Evolutionary conservation across 2,888 invertebrate species (phyloP).

Genomic region (Carterocephalus palaemon): DNA sequence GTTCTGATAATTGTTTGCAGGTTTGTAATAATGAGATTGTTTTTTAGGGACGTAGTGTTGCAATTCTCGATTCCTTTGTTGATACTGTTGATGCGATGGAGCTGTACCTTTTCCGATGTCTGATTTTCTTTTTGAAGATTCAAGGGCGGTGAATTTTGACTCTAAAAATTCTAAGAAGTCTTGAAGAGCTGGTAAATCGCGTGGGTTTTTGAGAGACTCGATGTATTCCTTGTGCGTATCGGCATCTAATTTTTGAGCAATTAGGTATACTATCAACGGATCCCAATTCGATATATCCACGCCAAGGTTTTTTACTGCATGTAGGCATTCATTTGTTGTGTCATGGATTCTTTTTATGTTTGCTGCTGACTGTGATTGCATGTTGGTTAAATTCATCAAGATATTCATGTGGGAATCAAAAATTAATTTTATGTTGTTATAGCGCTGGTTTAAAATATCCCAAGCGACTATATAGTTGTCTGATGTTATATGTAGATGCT

Average conservation of each 20-base stretch:
- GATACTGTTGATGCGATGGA: no score
- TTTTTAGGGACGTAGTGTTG: no score
- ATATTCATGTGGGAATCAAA: no score
- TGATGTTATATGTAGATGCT: no score
- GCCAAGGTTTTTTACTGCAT: slow-evolving; percentile 24
- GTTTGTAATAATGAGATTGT: no score
- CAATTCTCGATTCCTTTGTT: no score
- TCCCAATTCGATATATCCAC: slow-evolving; percentile 27
- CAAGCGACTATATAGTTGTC: no score
- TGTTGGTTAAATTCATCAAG: not conserved
- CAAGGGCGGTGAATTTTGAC: slow-evolving; percentile 20
- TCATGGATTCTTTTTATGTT: slow-evolving; percentile 28
- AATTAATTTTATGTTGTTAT: no score
- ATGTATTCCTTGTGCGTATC: slow-evolving; percentile 25
- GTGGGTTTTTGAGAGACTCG: slow-evolving; percentile 16
- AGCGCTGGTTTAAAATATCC: no score
- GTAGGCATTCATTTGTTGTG: slow-evolving; percentile 20
- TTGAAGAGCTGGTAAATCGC: slow-evolving; percentile 18
- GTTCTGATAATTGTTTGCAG: no score
- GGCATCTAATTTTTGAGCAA: slow-evolving; percentile 28
- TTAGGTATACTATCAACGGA: slow-evolving; percentile 24
- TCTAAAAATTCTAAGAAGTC: slow-evolving; percentile 27
- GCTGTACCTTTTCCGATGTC: no score
- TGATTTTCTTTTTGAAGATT: no score
- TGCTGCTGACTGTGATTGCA: slow-evolving; percentile 21